Conservation (phyloP, 2,113 vertebrate species). For the Cairina moschata region DNA sequence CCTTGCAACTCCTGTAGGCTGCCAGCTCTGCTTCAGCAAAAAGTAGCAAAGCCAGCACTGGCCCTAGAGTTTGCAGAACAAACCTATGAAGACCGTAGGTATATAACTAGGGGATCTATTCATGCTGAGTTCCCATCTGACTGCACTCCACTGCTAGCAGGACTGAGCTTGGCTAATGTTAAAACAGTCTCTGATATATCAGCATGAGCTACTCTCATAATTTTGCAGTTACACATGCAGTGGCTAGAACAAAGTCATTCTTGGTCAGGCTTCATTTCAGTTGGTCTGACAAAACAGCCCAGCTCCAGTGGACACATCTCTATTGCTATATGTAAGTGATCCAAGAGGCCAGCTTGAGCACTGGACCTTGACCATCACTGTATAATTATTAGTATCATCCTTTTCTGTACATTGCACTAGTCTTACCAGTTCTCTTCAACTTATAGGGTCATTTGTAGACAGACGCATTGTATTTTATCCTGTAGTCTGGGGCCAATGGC, state of each 20-base stretch:
- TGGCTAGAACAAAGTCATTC: background rate
- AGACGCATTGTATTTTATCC: background rate
- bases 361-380: background rate
- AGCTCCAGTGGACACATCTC: background rate
- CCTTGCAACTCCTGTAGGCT: background rate
- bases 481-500: background rate
- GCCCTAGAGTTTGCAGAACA: background rate
- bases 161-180: background rate
- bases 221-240: background rate
- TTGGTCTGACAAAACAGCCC: background rate
- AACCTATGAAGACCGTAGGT: background rate
- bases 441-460: background rate
- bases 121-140: background rate
- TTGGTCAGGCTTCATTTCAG: background rate
- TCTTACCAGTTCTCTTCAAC: background rate
- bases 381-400: background rate
- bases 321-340: background rate
- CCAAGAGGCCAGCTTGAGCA: background rate
- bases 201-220: background rate
- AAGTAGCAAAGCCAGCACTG: background rate
- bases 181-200: background rate
- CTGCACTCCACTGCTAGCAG: background rate
- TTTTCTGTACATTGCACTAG: background rate
- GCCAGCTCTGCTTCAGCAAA: background rate
- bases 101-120: background rate